Conservation (phyloP, 1,140 invertebrate species). For the Drosophila pallidifrons region DNA sequence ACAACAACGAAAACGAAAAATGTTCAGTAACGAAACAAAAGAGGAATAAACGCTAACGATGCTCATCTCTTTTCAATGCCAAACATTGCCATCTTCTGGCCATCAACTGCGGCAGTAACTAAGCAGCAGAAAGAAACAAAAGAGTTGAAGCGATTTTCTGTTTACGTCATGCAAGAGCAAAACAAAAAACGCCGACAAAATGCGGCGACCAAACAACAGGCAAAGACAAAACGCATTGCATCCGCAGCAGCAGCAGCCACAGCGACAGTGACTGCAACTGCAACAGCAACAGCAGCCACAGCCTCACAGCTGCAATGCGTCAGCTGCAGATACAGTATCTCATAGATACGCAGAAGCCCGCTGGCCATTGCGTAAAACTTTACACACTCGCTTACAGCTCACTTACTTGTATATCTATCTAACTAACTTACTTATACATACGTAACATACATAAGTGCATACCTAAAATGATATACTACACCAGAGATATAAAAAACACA, state of each 20-base stretch:
- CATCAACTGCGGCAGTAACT: slow-evolving; percentile 43
- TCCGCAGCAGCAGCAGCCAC: slow-evolving; percentile 25
- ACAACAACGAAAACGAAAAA: slow-evolving; percentile 21
- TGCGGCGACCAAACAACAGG: slow-evolving; percentile 43
- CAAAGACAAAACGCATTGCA: slow-evolving; percentile 23
- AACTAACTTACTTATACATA: slow-evolving; percentile 16
- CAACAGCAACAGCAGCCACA: slow-evolving; percentile 32
- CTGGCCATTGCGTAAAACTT: slow-evolving; percentile 65
- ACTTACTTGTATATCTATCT: slow-evolving; percentile 22
- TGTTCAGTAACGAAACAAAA: slow-evolving; percentile 6
- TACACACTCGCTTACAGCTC: slow-evolving; percentile 35
- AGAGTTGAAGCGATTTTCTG: slow-evolving; percentile 58
- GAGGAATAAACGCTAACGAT: slow-evolving; percentile 17
- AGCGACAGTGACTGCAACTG: slow-evolving; percentile 50
- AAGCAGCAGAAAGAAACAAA: slow-evolving; percentile 43
- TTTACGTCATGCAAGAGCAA: slow-evolving; percentile 80
- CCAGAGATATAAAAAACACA: neutral
- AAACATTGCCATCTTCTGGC: slow-evolving; percentile 57
- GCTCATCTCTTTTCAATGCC: slow-evolving; percentile 78
- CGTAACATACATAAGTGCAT: neutral
- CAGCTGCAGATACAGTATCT: slow-evolving; percentile 76
- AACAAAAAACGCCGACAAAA: slow-evolving; percentile 64
- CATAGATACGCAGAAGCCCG: slow-evolving; percentile 60
- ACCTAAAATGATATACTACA: slow-evolving; percentile 1
- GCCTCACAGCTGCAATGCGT: slow-evolving; percentile 69